Conservation (phyloP, 2,113 vertebrate species). For the Orientallactaga bullata region DNA sequence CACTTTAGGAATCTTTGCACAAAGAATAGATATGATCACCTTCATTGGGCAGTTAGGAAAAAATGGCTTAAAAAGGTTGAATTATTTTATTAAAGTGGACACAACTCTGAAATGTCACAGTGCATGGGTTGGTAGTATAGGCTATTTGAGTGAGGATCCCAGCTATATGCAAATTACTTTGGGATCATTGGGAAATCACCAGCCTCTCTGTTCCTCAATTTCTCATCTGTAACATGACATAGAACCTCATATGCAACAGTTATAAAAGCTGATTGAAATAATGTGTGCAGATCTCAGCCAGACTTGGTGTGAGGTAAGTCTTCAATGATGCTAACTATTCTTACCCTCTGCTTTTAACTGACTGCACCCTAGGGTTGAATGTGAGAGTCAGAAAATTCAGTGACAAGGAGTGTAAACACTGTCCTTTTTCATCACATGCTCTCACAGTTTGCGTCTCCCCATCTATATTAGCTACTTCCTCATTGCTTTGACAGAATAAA, state of each 20-base stretch:
- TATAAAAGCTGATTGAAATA: neutral
- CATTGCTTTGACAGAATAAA: neutral
- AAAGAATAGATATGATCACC: neutral
- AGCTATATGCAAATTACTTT: neutral
- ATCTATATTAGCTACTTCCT: neutral
- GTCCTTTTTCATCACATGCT: neutral
- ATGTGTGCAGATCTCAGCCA: neutral
- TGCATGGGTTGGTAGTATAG: fast-evolving
- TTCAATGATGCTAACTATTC: neutral
- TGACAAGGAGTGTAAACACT: too few species aligned
- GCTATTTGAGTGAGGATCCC: neutral
- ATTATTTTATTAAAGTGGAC: neutral
- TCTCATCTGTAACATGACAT: neutral
- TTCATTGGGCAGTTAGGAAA: neutral
- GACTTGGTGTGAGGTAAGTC: neutral
- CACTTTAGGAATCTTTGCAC: neutral
- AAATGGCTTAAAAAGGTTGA: neutral
- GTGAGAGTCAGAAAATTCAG: neutral
- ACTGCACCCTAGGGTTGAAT: neutral
- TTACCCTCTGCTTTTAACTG: neutral
- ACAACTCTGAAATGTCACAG: neutral
- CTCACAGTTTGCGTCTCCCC: neutral
- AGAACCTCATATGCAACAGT: neutral
- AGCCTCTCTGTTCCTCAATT: neutral
- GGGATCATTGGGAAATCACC: neutral